phyloP scores from a whole-genome alignment of 2,888 invertebrate genomes.

The Drosophila robusta region DNA sequence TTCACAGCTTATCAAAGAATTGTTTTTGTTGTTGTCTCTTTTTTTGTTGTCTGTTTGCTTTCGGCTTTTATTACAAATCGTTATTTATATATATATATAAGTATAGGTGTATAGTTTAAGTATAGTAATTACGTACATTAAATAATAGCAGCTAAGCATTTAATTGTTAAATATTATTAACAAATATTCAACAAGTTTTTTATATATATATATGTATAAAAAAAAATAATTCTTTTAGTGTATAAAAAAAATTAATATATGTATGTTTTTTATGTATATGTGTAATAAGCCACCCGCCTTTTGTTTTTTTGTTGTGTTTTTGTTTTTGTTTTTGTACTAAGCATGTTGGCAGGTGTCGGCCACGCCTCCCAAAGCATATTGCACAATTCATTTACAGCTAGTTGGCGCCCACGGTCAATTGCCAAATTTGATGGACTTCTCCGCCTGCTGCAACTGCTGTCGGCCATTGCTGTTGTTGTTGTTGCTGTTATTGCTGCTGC shows the following conservation, averaged over 20 bases:
- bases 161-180: constrained; percentile 61
- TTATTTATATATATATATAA: constrained; percentile 39
- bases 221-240: constrained; percentile 12
- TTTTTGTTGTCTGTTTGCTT: constrained; percentile 47
- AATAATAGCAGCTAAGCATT: constrained; percentile 42
- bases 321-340: constrained; percentile 38
- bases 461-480: constrained; percentile 37
- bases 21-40: constrained; percentile 12
- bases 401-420: constrained; percentile 62
- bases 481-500: constrained; percentile 56
- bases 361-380: constrained; percentile 40
- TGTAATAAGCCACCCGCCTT: constrained; percentile 22
- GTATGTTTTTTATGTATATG: neutral
- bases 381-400: constrained; percentile 44
- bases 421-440: constrained; percentile 84
- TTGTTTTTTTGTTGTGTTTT: constrained; percentile 4
- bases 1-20: constrained; percentile 60
- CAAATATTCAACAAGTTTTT: constrained; percentile 66
- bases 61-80: constrained; percentile 56
- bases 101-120: constrained; percentile 23
- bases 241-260: constrained; percentile 33
- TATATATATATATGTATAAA: constrained; percentile 9
- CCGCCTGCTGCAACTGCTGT: constrained; percentile 64
- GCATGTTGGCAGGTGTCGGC: constrained; percentile 14
- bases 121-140: constrained; percentile 37